Conservation (phyloP, 1,140 invertebrate genomes). For the Atta colombica region DNA sequence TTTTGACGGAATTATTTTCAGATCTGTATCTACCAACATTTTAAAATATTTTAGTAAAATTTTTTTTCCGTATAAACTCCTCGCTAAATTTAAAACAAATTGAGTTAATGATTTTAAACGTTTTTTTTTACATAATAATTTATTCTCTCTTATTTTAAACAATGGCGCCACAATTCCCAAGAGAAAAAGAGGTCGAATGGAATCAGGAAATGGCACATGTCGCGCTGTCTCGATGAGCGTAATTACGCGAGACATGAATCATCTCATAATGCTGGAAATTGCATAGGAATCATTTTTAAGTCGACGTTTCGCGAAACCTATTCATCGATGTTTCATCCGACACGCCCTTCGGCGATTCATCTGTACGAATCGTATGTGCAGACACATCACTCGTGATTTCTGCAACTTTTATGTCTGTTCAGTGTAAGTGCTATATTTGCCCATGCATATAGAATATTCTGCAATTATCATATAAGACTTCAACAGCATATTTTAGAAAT, state of each 20-base stretch:
- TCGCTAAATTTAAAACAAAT: neutral
- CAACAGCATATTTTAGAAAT: neutral
- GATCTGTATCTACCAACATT: too few species aligned
- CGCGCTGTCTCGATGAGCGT: conserved; percentile 41
- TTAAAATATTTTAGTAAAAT: too few species aligned
- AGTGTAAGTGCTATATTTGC: neutral
- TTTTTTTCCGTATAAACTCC: neutral
- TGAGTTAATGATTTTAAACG: neutral
- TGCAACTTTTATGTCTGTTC: neutral
- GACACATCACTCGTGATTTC: neutral
- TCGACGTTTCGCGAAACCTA: conserved; percentile 25
- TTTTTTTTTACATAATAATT: neutral
- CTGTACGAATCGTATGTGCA: neutral
- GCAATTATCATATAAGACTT: neutral
- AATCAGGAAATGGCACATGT: conserved; percentile 58
- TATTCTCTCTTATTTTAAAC: conserved; percentile 15
- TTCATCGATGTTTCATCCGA: conserved; percentile 52
- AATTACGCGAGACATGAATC: conserved; percentile 78
- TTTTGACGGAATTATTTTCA: too few species aligned
- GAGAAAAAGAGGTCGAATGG: conserved; percentile 17
- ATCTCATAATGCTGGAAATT: conserved; percentile 67
- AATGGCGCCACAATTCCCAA: neutral
- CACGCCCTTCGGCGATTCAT: conserved; percentile 15
- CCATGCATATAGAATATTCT: neutral
- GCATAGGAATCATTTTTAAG: conserved; percentile 67